Base-by-base conservation (phyloP, 2,797 vertebrate species). In the Poliocrania exsul region DNA sequence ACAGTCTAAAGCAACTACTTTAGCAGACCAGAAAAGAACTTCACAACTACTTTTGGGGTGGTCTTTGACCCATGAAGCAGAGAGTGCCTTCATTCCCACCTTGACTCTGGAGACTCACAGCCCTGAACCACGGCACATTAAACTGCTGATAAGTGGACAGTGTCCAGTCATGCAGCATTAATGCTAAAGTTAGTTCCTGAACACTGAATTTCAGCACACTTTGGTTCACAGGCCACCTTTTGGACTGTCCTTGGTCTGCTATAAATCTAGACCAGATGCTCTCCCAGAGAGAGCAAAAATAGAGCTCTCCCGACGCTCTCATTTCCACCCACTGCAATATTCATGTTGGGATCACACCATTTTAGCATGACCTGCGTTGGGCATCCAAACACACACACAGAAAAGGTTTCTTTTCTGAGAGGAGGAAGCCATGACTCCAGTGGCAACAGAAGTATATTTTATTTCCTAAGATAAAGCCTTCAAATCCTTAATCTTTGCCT, bases 1-100 rank as follows among this genome's bases (percentile, higher is more conserved):
- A 87, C 26, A 77, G 83, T 67, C 81, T 86, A 95, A 92, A 97
- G 92, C 95, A 93, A 75, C 74, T 66, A 40, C 79, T 90, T 96
- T 72, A 40, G 37, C 74, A 17, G 0, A 88, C 77, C 85, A 85
- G 80, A 85, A 87, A 96, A 73, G 46, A 93, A 83, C 90, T 90
- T 89, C 86, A n/a, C 57, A 61, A 56, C 38, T 64, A 29, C 56
- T 92, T 93, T 73, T 3, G 3, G 38, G 5, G 6, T 71, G 46
- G n/a, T 2, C 2, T 81, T 80, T 51, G 73, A 88, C 44, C 57
- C 10, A 4, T 31, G 71, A 80, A 95, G 74, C 11, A 14, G 44
- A 83, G 65, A 71, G 33, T 1, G 3, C 42, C 65, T 86, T 70
- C 71, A 29, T 26, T 95, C 77, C 71, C 9, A 4, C 42, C 78